Evolutionary conservation across 1,140 invertebrate species (phyloP).

Genomic region (Dinoponera quadriceps): DNA sequence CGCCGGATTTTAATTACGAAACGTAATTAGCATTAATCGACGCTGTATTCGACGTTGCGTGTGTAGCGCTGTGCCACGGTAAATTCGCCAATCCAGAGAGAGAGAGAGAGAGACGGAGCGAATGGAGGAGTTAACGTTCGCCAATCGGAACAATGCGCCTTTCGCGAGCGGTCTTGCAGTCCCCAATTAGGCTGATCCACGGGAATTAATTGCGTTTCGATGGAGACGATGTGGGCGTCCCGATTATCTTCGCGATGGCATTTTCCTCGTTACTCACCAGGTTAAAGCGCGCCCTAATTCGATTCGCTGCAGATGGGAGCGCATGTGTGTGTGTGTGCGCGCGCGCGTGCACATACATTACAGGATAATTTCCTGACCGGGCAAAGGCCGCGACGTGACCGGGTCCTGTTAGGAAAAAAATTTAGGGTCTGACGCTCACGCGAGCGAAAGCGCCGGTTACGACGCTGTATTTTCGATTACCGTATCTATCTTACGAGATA

Average conservation of each 20-base stretch:
- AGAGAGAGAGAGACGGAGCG: too few species aligned
- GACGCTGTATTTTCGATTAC: not conserved
- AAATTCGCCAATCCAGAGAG: too few species aligned
- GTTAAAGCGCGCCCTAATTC: slow-evolving; percentile 9
- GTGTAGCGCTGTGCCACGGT: too few species aligned
- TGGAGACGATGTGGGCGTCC: slow-evolving; percentile 20
- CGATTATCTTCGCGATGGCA: slow-evolving; percentile 9
- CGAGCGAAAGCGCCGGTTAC: not conserved
- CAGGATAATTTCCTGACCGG: slow-evolving; percentile 12
- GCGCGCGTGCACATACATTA: not conserved
- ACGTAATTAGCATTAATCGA: not conserved
- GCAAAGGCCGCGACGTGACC: not conserved
- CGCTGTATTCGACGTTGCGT: too few species aligned
- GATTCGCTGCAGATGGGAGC: not conserved
- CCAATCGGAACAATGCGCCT: not conserved
- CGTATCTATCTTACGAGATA: not conserved
- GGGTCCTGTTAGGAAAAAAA: not conserved
- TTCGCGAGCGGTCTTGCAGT: not conserved
- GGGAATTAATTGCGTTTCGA: slow-evolving; percentile 21
- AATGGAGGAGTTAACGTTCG: not conserved
- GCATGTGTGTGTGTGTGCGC: not conserved
- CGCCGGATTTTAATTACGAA: not conserved
- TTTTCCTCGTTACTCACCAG: slow-evolving; percentile 5
- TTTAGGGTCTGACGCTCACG: not conserved
- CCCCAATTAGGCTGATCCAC: not conserved